Evolutionary conservation across 2,888 invertebrate species (phyloP).

Genomic region (Drosophila macrospina): DNA sequence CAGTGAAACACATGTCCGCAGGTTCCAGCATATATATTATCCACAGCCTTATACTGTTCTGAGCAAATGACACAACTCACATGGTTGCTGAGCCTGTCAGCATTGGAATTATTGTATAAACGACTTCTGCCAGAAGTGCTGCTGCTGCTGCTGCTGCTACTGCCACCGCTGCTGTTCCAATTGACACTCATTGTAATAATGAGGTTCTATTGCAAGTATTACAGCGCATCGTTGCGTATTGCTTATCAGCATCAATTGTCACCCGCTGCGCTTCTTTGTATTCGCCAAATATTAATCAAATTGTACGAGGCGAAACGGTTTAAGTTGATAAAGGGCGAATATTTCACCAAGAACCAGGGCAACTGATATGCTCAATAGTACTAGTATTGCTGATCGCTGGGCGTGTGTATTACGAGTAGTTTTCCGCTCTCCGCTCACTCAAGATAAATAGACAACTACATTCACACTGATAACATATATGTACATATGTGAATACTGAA

Average conservation of each 20-base stretch:
- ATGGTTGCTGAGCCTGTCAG: background rate
- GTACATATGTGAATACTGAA: slow-evolving; percentile 8
- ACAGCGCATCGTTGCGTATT: background rate
- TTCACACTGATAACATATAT: slow-evolving; percentile 1
- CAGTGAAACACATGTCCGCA: slow-evolving; percentile 67
- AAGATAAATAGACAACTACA: slow-evolving; percentile 3
- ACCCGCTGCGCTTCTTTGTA: background rate
- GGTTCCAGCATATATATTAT: slow-evolving; percentile 47
- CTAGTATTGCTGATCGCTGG: slow-evolving; percentile 5
- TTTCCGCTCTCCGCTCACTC: background rate
- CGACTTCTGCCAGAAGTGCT: background rate
- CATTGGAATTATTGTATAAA: background rate
- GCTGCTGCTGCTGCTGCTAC: slow-evolving; percentile 4
- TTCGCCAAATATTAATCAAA: slow-evolving; percentile 10
- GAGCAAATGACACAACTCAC: slow-evolving; percentile 55
- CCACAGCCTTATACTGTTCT: slow-evolving; percentile 44
- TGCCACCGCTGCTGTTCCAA: slow-evolving; percentile 15
- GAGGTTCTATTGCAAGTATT: slow-evolving; percentile 1
- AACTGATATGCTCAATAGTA: slow-evolving; percentile 7
- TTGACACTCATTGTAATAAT: slow-evolving; percentile 42
- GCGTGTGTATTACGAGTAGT: slow-evolving; percentile 13
- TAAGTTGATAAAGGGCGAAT: slow-evolving; percentile 21
- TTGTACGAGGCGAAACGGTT: slow-evolving; percentile 6
- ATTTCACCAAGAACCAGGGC: slow-evolving; percentile 27
- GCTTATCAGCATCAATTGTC: slow-evolving; percentile 25